A percentile compares a stretch with the other conserved stretches of the same genome.
Evolutionary conservation across 2,797 vertebrate genomes (phyloP).

Genomic region (Gobio occitaniae): DNA sequence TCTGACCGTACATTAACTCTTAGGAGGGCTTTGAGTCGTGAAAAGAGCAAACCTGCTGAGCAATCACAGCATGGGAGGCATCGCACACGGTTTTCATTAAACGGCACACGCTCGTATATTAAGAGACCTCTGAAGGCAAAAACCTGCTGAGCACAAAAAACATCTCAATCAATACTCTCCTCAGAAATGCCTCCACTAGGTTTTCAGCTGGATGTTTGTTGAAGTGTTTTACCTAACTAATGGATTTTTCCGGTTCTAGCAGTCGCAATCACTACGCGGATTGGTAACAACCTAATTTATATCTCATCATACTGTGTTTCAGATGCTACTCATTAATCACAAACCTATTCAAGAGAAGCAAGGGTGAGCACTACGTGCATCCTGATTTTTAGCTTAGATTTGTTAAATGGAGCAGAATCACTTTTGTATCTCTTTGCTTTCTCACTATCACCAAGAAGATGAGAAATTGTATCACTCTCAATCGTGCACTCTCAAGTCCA

Average conservation of each 20-base stretch:
- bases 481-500: background rate
- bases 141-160: slow-evolving; percentile 52
- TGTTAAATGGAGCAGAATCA: slow-evolving; percentile 17
- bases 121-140: slow-evolving; percentile 41
- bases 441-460: background rate
- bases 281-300: slow-evolving; percentile 35
- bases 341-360: slow-evolving; percentile 18
- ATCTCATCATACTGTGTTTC: slow-evolving; percentile 31
- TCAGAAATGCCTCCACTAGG: slow-evolving; percentile 25
- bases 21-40: slow-evolving; percentile 17
- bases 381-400: background rate
- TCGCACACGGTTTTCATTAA: slow-evolving; percentile 39
- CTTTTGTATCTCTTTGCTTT: background rate
- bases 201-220: slow-evolving; percentile 16
- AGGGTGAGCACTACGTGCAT: background rate
- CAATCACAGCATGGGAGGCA: slow-evolving; percentile 37
- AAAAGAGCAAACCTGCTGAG: slow-evolving; percentile 51
- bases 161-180: slow-evolving; percentile 48
- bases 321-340: slow-evolving; percentile 25
- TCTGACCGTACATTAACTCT: slow-evolving; percentile 31
- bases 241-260: slow-evolving; percentile 14
- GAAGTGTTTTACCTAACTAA: slow-evolving; percentile 31
- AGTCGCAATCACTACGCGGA: slow-evolving; percentile 26
- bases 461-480: slow-evolving; percentile 6
- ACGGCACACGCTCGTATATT: slow-evolving; percentile 35